Evolutionary conservation across 2,797 vertebrate species (phyloP).

Genomic region (Onychomys arenicola): DNA sequence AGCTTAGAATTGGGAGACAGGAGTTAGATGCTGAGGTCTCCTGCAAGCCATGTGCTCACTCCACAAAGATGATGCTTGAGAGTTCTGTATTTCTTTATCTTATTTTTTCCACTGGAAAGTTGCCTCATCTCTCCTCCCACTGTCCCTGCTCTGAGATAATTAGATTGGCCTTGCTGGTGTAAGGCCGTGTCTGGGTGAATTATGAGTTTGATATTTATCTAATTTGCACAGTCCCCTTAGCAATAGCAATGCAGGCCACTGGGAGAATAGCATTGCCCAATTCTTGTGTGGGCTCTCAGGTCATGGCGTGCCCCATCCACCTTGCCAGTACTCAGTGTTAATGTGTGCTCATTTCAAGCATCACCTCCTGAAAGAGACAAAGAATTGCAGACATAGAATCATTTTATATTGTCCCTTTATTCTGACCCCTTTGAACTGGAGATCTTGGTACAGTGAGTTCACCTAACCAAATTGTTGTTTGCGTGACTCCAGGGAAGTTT

Average conservation of each 20-base stretch:
- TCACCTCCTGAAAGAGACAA: background rate
- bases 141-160: conserved; percentile 63
- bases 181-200: conserved; percentile 64
- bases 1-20: background rate
- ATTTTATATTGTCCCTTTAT: background rate
- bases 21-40: background rate
- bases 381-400: background rate
- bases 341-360: conserved; percentile 18
- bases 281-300: background rate
- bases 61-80: background rate
- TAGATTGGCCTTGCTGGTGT: conserved; percentile 55
- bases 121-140: conserved; percentile 5
- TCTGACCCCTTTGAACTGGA: background rate
- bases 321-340: background rate
- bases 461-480: background rate
- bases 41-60: background rate
- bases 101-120: conserved; percentile 31
- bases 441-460: conserved; percentile 39
- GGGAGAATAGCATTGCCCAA: background rate
- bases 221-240: conserved; percentile 42
- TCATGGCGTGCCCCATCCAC: background rate
- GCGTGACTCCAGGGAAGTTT: background rate
- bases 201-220: conserved; percentile 67
- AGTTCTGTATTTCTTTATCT: background rate
- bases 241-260: conserved; percentile 19